Conservation (phyloP, 2,797 vertebrate species). For the Synanceia verrucosa region DNA sequence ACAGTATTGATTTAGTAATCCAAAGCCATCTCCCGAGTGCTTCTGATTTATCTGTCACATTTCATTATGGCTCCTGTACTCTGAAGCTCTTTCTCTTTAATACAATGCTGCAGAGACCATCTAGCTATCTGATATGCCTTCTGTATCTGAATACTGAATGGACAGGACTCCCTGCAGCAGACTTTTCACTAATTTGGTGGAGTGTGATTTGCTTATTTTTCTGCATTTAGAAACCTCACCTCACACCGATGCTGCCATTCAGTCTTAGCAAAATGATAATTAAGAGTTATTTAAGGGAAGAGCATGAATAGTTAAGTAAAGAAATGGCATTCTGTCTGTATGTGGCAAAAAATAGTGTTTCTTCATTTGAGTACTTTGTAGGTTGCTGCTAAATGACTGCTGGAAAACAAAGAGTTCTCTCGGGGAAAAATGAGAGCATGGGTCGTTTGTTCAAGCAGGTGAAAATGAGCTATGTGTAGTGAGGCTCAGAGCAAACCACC, state of each 20-base stretch:
- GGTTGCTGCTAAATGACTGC: constrained; percentile 12
- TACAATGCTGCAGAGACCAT: constrained; percentile 64
- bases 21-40: constrained; percentile 73
- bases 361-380: constrained; percentile 1
- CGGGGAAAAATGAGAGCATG: not conserved
- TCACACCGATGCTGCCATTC: constrained; percentile 18
- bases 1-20: constrained; percentile 76
- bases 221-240: constrained; percentile 56
- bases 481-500: not conserved
- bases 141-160: constrained; percentile 59
- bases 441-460: constrained; percentile 3
- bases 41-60: constrained; percentile 81
- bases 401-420: constrained; percentile 18
- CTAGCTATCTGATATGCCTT: constrained; percentile 60
- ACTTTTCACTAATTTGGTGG: constrained; percentile 56
- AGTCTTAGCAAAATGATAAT: constrained; percentile 54
- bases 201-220: constrained; percentile 65
- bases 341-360: not conserved
- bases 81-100: constrained; percentile 65
- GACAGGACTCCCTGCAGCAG: constrained; percentile 59
- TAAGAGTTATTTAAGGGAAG: constrained; percentile 27
- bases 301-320: not conserved
- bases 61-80: constrained; percentile 70
- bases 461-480: constrained; percentile 22
- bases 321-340: not conserved